Evolutionary conservation across 2,797 vertebrate genomes (phyloP).

Genomic region (Fratercula arctica): DNA sequence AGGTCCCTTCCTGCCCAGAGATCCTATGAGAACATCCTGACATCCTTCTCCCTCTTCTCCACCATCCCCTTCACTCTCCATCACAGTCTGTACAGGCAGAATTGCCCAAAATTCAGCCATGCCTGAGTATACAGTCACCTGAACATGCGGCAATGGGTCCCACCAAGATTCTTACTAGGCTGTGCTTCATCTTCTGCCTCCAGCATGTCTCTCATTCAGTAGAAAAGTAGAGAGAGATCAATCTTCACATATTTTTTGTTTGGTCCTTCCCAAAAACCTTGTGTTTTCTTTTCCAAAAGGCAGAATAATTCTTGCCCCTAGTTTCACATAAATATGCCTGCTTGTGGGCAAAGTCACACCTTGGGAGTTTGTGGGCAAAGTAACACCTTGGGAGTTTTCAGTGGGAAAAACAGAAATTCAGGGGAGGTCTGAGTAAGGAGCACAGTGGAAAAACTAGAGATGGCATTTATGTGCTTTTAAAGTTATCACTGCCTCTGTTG

Average conservation of each 20-base stretch:
- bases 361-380: not conserved
- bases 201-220: not conserved
- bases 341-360: not conserved
- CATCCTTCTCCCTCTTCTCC: not conserved
- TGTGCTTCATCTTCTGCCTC: not conserved
- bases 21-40: not conserved
- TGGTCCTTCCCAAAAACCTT: not conserved
- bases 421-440: not conserved
- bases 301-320: not conserved
- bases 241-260: not conserved
- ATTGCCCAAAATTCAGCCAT: not conserved
- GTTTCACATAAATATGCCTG: not conserved
- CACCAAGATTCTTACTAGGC: not conserved
- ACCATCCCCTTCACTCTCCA: not conserved
- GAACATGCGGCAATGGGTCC: rapidly evolving
- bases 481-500: not conserved
- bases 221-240: rapidly evolving
- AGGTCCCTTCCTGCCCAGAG: not conserved
- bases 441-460: not conserved
- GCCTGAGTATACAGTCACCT: not conserved
- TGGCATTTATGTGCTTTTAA: not conserved
- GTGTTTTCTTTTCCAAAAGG: not conserved
- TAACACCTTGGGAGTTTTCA: not conserved
- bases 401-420: not conserved
- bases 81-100: not conserved